Percentiles rank a stretch among this genome's conserved stretches.
phyloP scores from a whole-genome alignment of 1,140 invertebrate species.

The Paracyclopina nana region DNA sequence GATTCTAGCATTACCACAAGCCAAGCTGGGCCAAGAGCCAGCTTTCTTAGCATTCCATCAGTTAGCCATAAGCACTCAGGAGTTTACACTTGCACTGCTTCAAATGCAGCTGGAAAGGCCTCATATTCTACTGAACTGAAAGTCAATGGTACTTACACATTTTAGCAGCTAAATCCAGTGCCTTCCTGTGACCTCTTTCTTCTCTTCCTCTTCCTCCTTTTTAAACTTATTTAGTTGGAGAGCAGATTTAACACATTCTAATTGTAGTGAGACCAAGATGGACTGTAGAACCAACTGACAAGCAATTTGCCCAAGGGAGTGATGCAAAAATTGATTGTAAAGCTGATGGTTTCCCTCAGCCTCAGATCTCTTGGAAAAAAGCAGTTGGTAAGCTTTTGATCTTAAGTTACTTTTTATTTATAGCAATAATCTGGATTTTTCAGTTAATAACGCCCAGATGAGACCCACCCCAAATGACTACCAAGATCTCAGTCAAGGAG shows the following conservation, averaged over 20 bases:
- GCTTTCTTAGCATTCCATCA: slow-evolving; percentile 40
- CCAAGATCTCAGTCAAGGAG: slow-evolving; percentile 55
- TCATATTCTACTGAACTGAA: slow-evolving; percentile 30
- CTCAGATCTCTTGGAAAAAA: slow-evolving; percentile 81
- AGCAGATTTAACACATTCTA: slow-evolving; percentile 12
- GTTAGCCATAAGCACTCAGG: slow-evolving; percentile 28
- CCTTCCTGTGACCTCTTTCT: slow-evolving; percentile 16
- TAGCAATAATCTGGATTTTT: background rate
- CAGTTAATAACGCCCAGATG: slow-evolving; percentile 1
- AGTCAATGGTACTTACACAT: slow-evolving; percentile 30
- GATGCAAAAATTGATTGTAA: slow-evolving; percentile 83
- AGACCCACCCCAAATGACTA: slow-evolving; percentile 70
- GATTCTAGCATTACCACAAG: slow-evolving; percentile 22
- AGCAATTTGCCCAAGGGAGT: slow-evolving; percentile 78
- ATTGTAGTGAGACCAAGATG: slow-evolving; percentile 75
- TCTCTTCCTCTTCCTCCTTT: background rate
- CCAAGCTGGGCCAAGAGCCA: slow-evolving; percentile 42
- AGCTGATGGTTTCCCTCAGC: slow-evolving; percentile 82
- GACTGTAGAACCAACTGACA: slow-evolving; percentile 84
- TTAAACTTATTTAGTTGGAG: background rate
- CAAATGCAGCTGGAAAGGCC: slow-evolving; percentile 30
- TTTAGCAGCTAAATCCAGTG: slow-evolving; percentile 15
- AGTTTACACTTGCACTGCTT: slow-evolving; percentile 35
- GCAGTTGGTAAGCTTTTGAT: slow-evolving; percentile 47
- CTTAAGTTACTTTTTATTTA: background rate